Evolutionary conservation across 2,888 invertebrate genomes (phyloP), one percentile per base, ranked within the genome.

Genomic region (Melanargia galathea): DNA sequence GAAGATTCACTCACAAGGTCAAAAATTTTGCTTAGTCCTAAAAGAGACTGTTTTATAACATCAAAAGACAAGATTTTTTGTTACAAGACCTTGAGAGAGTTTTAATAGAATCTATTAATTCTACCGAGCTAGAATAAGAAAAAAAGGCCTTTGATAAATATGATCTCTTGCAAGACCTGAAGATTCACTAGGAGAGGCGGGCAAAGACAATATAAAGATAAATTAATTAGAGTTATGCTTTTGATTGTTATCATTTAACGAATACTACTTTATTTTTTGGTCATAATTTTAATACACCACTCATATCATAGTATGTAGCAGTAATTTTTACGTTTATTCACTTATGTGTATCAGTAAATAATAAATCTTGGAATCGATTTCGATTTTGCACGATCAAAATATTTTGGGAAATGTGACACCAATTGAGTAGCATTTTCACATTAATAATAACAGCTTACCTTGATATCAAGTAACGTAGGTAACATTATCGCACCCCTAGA

Each of bases 331-430:
- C 59, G 38, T 62, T 56, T 63, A 62, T 60, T 13, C 46, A 63
- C 57, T 51, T 60, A 26, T 60, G 48, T 66, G 71, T 73, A 62
- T 68, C 63, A 65, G 67, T 71, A 33, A 66, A 65, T 67, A 67
- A 72, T 56, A 72, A 72, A 80, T 79, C 79, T 83, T 89, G 90
- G 90, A 90, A 90, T 90, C 90, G 90, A 88, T 89, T 87, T 80
- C 85, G 87, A 71, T 68, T 75, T 65, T 73, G 69, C 67, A 73
- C 69, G 70, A 38, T 57, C 66, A 55, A 40, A 40, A 10, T 16
- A 40, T 16, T 40, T 24, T 24, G 24, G n/a, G 40, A 40, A 24
- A 40, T 40, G 24, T 8, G 5, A 40, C 11, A 52, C 20, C 0
- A 35, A 20, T 13, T 35, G 35, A 52, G 18, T 51, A 51, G 33